Percentiles rank a stretch among this genome's conserved stretches.
phyloP scores from a whole-genome alignment of 2,113 vertebrate genomes.

The Xiphophorus maculatus region DNA sequence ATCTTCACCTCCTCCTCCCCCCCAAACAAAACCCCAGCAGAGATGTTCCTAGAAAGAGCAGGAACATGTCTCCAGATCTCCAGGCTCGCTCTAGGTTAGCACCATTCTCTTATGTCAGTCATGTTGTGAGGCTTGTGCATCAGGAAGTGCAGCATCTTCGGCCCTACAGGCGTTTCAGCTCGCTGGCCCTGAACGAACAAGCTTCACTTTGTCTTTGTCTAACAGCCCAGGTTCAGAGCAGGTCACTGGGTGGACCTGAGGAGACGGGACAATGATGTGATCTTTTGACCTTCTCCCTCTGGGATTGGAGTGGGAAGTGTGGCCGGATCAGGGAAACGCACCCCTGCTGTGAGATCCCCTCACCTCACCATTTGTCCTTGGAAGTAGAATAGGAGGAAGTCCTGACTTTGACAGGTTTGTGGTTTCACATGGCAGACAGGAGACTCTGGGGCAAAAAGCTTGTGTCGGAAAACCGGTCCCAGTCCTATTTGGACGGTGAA shows the following conservation, averaged over 20 bases:
- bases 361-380: conserved; percentile 87
- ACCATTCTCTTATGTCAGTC: conserved; percentile 25
- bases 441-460: conserved; percentile 77
- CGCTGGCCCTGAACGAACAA: background rate
- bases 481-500: conserved; percentile 18
- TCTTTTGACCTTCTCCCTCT: conserved; percentile 57
- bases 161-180: background rate
- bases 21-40: conserved; percentile 13
- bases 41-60: conserved; percentile 43
- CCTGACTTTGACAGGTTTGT: conserved; percentile 95
- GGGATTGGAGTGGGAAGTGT: conserved; percentile 66
- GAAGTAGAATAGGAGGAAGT: conserved; percentile 96
- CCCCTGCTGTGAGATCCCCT: conserved; percentile 81
- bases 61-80: background rate
- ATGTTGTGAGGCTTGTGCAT: background rate
- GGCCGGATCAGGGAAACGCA: conserved; percentile 62
- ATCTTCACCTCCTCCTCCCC: background rate
- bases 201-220: conserved; percentile 14
- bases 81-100: background rate
- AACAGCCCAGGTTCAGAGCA: conserved; percentile 29
- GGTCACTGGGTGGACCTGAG: conserved; percentile 52
- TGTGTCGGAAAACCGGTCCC: conserved; percentile 60
- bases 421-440: conserved; percentile 86
- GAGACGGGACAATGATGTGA: conserved; percentile 54
- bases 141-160: background rate